Evolutionary conservation across 2,797 vertebrate genomes (phyloP).

Genomic region (Cyclopterus lumpus): DNA sequence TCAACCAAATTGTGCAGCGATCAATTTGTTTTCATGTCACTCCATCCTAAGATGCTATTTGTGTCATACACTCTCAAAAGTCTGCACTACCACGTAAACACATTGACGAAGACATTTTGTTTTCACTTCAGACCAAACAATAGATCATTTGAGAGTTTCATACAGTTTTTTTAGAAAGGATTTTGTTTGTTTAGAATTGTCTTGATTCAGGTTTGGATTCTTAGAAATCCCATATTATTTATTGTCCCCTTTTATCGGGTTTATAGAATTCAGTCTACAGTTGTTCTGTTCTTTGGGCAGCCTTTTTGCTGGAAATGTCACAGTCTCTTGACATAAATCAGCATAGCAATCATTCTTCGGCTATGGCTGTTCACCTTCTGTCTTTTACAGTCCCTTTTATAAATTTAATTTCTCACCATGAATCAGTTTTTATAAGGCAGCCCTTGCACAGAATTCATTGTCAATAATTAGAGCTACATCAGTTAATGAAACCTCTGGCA

Average conservation of each 20-base stretch:
- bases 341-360: conserved; percentile 18
- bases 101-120: neutral
- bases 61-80: neutral
- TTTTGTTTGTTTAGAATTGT: neutral
- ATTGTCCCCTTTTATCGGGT: neutral
- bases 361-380: conserved; percentile 14
- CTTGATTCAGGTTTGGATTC: neutral
- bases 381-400: conserved; percentile 26
- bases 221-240: neutral
- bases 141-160: neutral
- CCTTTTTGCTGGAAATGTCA: conserved; percentile 7
- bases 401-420: conserved; percentile 30
- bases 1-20: conserved; percentile 9
- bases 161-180: neutral
- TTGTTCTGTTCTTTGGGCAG: conserved; percentile 1
- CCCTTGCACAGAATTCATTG: conserved; percentile 22
- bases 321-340: conserved; percentile 17
- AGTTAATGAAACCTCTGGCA: conserved; percentile 30
- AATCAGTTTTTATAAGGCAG: conserved; percentile 35
- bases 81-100: neutral
- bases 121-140: neutral
- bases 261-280: neutral
- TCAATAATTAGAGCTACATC: conserved; percentile 25
- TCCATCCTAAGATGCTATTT: no score
- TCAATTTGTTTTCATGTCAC: neutral